phyloP scores from a whole-genome alignment of 2,797 vertebrate genomes.

The Pelobates cultripes region DNA sequence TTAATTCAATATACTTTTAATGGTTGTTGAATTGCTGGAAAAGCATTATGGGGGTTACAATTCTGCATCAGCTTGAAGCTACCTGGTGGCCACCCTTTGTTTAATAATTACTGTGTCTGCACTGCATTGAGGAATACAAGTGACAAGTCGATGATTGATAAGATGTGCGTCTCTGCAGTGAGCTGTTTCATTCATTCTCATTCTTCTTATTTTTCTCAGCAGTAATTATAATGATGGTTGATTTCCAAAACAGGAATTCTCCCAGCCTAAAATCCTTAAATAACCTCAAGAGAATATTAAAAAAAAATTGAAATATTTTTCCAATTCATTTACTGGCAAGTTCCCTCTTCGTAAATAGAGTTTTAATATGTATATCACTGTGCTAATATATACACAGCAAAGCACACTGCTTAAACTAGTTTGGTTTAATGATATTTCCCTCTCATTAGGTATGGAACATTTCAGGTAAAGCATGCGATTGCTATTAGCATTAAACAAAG shows the following conservation, averaged over 20 bases:
- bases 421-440: not conserved
- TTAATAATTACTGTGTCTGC: too few relatives aligned
- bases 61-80: too few relatives aligned
- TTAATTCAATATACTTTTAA: too few relatives aligned
- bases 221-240: conserved; percentile 7
- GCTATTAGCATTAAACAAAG: not conserved
- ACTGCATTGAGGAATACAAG: too few relatives aligned
- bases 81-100: too few relatives aligned
- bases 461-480: not conserved
- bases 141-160: too few relatives aligned
- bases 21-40: too few relatives aligned
- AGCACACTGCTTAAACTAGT: not conserved
- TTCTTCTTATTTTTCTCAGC: not conserved
- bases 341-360: too few relatives aligned
- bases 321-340: not conserved
- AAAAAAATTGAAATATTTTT: not conserved
- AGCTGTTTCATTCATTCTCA: too few relatives aligned
- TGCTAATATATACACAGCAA: not conserved
- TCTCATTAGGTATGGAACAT: not conserved
- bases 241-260: not conserved
- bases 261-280: not conserved
- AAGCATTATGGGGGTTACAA: too few relatives aligned
- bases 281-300: not conserved
- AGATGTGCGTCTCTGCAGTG: too few relatives aligned
- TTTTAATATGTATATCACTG: not conserved